A percentile compares a stretch with the other conserved stretches of the same genome.
Evolutionary conservation across 2,113 vertebrate genomes (phyloP).

Genomic region (Menura novaehollandiae): DNA sequence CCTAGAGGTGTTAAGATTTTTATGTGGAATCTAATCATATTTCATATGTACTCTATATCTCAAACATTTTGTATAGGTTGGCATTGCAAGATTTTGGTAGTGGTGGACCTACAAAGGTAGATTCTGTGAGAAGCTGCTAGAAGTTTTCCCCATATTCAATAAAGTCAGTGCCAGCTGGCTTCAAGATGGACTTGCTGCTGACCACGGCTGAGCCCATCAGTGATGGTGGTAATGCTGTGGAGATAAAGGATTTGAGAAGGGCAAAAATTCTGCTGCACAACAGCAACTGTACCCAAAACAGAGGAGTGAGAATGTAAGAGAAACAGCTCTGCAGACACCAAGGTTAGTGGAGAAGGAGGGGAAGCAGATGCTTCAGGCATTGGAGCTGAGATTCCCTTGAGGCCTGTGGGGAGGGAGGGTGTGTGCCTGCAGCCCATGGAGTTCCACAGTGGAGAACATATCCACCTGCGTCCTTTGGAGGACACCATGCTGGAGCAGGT

Average conservation of each 20-base stretch:
- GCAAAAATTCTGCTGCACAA: accelerated
- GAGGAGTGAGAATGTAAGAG: background rate
- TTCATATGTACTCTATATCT: accelerated
- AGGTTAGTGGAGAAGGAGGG: background rate
- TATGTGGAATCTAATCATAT: background rate
- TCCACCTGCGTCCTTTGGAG: background rate
- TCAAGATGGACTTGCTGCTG: background rate
- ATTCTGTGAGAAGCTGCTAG: background rate
- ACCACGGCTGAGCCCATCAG: accelerated
- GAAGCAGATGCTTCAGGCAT: background rate
- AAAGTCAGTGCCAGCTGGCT: background rate
- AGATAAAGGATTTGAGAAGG: background rate
- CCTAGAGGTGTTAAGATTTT: background rate
- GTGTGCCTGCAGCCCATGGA: background rate
- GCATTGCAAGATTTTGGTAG: background rate
- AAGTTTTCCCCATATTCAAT: background rate
- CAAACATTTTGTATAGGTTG: background rate
- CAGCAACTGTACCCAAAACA: background rate
- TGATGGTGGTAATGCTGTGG: accelerated
- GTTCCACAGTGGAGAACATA: accelerated
- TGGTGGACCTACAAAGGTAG: background rate
- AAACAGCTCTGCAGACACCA: background rate
- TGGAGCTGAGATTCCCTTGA: background rate
- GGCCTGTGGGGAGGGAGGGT: background rate
- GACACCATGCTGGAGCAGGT: accelerated